A percentile compares a stretch with the other conserved stretches of the same genome.
These are phyloP conservation scores for Poecilia velifera DNA, from an alignment of 2,797 vertebrate genomes.

Conservation along the genomic window DNA sequence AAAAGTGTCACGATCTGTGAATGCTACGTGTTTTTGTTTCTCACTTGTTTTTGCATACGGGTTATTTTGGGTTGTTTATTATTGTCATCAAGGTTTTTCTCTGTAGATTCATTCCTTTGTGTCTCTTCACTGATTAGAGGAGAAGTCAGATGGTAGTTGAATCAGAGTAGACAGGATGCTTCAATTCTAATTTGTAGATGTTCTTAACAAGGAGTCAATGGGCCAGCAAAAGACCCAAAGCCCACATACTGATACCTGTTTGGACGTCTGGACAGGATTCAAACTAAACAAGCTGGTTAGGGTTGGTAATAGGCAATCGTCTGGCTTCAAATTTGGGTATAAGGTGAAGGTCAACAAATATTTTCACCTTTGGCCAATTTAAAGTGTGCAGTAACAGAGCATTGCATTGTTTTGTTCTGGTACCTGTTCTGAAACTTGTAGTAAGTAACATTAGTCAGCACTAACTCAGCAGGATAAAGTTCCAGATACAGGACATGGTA, in stretches of 20 bases:
- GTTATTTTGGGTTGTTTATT: neutral
- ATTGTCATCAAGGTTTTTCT: neutral
- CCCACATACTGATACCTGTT: too few relatives aligned
- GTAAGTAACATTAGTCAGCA: conserved; percentile 13
- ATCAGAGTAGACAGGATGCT: neutral
- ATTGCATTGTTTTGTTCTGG: neutral
- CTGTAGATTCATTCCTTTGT: neutral
- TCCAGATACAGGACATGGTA: conserved; percentile 38
- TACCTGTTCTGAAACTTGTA: neutral
- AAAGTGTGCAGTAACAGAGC: neutral
- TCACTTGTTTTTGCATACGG: neutral
- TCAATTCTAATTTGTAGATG: neutral
- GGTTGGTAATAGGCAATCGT: neutral
- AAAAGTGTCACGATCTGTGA: neutral
- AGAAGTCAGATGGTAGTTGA: neutral
- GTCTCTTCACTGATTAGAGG: neutral
- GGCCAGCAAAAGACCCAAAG: neutral
- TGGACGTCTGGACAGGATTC: neutral
- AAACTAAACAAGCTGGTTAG: neutral
- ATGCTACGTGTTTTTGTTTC: neutral
- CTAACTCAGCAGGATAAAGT: conserved; percentile 31
- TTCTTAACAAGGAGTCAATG: neutral
- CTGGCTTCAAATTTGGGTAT: neutral
- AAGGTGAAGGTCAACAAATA: neutral
- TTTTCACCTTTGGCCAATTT: neutral